A percentile compares a stretch with the other conserved stretches of the same genome.
Conservation (phyloP, 2,888 invertebrate species). For the Orchesellides sinensis region DNA sequence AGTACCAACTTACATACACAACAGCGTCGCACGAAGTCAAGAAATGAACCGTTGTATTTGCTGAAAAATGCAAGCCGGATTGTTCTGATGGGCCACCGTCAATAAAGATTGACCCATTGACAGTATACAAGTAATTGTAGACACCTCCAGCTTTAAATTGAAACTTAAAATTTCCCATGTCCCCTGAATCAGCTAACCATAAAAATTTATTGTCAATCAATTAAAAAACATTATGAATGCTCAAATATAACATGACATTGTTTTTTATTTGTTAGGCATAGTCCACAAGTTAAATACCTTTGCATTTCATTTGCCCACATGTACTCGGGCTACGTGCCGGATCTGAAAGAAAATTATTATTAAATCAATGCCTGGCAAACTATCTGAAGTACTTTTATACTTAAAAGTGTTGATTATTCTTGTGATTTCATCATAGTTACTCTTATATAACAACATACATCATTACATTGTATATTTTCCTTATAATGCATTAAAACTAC, state of each 20-base stretch:
- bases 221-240: background rate
- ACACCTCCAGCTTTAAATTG: conserved; percentile 73
- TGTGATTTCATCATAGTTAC: no score
- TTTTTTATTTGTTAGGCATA: background rate
- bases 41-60: conserved; percentile 74
- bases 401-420: no score
- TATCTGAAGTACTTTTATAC: background rate
- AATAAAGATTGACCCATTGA: conserved; percentile 73
- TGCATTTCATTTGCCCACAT: conserved; percentile 70
- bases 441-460: background rate
- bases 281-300: conserved; percentile 46
- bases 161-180: conserved; percentile 69
- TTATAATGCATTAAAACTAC: background rate
- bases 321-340: conserved; percentile 55
- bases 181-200: conserved; percentile 8
- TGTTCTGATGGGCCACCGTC: conserved; percentile 71
- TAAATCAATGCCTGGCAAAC: conserved; percentile 20
- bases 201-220: background rate
- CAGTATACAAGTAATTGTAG: conserved; percentile 74
- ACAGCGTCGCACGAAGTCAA: conserved; percentile 74
- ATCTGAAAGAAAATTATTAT: conserved; percentile 64
- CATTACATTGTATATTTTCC: background rate
- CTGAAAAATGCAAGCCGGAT: conserved; percentile 74
- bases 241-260: background rate
- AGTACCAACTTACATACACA: conserved; percentile 71